These are phyloP conservation scores for Vannuccia rotundouncinata DNA, from an alignment of 2,888 invertebrate species.

Conservation along the genomic window DNA sequence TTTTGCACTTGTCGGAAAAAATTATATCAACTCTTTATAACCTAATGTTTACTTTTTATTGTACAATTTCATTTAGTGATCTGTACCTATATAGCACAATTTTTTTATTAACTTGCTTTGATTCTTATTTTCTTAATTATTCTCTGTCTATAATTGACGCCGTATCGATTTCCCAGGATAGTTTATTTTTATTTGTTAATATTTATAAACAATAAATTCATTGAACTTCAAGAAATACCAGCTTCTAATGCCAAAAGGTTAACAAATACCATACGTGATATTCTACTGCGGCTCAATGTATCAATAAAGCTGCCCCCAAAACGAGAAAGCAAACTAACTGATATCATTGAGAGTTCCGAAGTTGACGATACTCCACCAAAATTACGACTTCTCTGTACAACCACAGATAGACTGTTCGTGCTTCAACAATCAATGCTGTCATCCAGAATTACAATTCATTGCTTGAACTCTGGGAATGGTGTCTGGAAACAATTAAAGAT, in stretches of 20 bases:
- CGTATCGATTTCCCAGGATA: too few relatives aligned
- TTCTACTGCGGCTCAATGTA: background rate
- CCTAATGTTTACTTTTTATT: too few relatives aligned
- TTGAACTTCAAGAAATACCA: slow-evolving; percentile 12
- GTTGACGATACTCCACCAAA: background rate
- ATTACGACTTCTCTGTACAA: slow-evolving; percentile 11
- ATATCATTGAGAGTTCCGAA: background rate
- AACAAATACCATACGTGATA: background rate
- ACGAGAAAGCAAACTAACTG: background rate
- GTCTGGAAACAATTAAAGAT: slow-evolving; percentile 23
- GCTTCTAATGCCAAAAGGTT: background rate
- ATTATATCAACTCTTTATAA: too few relatives aligned
- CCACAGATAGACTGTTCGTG: slow-evolving; percentile 12
- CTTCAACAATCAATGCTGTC: slow-evolving; percentile 23
- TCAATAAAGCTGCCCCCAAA: background rate
- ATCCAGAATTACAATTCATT: slow-evolving; percentile 18
- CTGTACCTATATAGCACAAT: too few relatives aligned
- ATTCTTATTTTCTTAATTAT: too few relatives aligned
- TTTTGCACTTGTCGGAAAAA: too few relatives aligned
- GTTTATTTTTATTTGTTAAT: too few relatives aligned
- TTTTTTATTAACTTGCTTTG: too few relatives aligned
- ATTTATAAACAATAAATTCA: background rate
- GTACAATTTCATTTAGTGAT: too few relatives aligned
- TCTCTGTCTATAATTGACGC: too few relatives aligned
- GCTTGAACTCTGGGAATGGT: slow-evolving; percentile 13